Percentiles rank a stretch among this genome's conserved stretches.
These are phyloP conservation scores for Drosophila kanapiae DNA, from an alignment of 1,140 invertebrate species.

Conservation along the genomic window DNA sequence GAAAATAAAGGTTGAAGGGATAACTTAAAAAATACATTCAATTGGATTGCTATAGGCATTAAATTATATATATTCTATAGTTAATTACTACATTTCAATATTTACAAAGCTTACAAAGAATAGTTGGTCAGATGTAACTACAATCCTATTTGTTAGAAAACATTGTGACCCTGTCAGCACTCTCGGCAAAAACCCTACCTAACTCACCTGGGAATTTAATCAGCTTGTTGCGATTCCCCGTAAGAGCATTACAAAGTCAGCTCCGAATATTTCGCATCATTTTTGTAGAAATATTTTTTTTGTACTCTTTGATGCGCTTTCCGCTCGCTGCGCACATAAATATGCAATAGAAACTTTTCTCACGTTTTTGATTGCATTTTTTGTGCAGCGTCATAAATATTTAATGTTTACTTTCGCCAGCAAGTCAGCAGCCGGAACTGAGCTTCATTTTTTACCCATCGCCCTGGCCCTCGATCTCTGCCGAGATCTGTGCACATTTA, in stretches of 20 bases:
- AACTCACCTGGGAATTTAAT: neutral
- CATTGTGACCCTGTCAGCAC: neutral
- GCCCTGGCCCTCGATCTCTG: neutral
- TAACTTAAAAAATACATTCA: neutral
- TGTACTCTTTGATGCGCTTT: slow-evolving; percentile 20
- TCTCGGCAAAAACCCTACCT: neutral
- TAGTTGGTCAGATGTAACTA: neutral
- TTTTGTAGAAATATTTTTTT: slow-evolving; percentile 25
- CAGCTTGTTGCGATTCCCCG: slow-evolving; percentile 4
- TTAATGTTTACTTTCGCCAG: slow-evolving; percentile 68
- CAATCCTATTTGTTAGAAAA: neutral
- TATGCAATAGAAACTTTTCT: slow-evolving; percentile 84
- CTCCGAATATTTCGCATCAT: neutral
- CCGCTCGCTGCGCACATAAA: slow-evolving; percentile 67
- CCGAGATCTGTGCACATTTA: slow-evolving; percentile 32
- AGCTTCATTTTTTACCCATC: slow-evolving; percentile 42
- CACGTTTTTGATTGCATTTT: slow-evolving; percentile 82
- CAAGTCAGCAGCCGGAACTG: slow-evolving; percentile 19
- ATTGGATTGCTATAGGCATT: too few relatives aligned
- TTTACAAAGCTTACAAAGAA: neutral
- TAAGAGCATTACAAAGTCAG: slow-evolving; percentile 49
- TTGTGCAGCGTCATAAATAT: slow-evolving; percentile 79
- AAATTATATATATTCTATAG: neutral
- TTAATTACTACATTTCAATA: neutral
- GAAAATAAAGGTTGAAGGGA: neutral